Conservation (phyloP, 2,113 vertebrate species). For the Thamnaconus septentrionalis region DNA sequence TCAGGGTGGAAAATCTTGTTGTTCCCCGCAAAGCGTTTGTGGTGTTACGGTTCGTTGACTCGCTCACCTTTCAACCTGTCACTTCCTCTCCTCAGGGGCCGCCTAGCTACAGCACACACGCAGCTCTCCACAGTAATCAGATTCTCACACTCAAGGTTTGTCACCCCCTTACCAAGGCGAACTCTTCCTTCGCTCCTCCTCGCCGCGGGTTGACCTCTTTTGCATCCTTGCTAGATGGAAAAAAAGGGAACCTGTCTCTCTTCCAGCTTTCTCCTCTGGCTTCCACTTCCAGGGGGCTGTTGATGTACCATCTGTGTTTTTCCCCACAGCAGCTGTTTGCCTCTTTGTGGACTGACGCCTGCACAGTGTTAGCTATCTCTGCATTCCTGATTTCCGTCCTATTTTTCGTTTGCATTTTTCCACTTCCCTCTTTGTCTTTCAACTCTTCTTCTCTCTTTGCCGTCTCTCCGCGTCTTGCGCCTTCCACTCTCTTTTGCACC, state of each 20-base stretch:
- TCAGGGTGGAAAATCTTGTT: no score
- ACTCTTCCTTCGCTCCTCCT: constrained; percentile 17
- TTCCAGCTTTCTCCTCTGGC: constrained; percentile 9
- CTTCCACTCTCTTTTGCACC: constrained; percentile 19
- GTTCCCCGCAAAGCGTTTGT: no score
- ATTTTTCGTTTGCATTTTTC: constrained; percentile 8
- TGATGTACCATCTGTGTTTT: constrained; percentile 20
- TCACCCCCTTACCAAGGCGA: constrained; percentile 34
- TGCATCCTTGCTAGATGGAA: constrained; percentile 21
- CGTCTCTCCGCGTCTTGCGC: constrained; percentile 9
- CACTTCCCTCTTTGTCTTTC: constrained; percentile 8
- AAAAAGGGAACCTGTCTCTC: not conserved
- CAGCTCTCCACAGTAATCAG: constrained; percentile 81
- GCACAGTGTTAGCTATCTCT: constrained; percentile 9
- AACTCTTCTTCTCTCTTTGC: constrained; percentile 7
- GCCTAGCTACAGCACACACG: constrained; percentile 62
- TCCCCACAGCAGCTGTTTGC: constrained; percentile 11
- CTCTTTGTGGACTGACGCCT: constrained; percentile 8
- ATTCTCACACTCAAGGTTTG: constrained; percentile 81
- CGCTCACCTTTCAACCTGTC: constrained; percentile 38
- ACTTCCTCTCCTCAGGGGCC: constrained; percentile 64
- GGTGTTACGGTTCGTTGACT: not conserved
- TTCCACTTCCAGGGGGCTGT: constrained; percentile 6
- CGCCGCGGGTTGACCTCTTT: constrained; percentile 34
- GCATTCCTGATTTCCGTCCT: constrained; percentile 2